Conservation (phyloP, 2,797 vertebrate genomes). For the Melanotaenia pygmaea region DNA sequence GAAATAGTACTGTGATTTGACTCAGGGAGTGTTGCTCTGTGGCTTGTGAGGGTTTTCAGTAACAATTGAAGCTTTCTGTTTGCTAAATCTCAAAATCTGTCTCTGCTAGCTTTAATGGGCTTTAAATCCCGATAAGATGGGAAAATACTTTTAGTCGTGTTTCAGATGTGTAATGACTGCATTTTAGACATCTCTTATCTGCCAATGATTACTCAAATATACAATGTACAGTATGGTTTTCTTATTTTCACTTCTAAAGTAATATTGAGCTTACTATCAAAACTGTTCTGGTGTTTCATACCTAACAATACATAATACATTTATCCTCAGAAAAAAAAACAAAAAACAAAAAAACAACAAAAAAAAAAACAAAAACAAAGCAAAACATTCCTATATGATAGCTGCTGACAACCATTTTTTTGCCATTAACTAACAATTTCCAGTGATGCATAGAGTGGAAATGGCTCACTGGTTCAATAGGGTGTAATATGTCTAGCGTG, state of each 20-base stretch:
- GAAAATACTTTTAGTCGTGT: conserved; percentile 50
- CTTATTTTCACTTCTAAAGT: conserved; percentile 1
- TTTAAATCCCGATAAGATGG: conserved; percentile 67
- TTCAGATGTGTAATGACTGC: conserved; percentile 68
- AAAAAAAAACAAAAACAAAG: neutral
- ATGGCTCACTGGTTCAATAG: conserved; percentile 47
- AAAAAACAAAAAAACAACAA: neutral
- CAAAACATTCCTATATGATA: conserved; percentile 44
- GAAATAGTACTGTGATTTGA: conserved; percentile 59
- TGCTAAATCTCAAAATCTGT: conserved; percentile 83
- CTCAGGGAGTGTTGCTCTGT: conserved; percentile 61
- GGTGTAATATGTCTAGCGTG: conserved; percentile 59
- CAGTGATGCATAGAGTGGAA: conserved; percentile 68
- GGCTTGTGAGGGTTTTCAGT: conserved; percentile 76
- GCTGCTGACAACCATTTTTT: conserved; percentile 64
- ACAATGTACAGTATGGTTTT: neutral
- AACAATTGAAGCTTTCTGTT: conserved; percentile 84
- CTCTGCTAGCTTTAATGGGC: conserved; percentile 87
- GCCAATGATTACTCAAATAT: conserved; percentile 4
- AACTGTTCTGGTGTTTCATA: neutral
- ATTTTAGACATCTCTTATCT: conserved; percentile 38
- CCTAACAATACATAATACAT: conserved; percentile 16
- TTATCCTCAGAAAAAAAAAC: neutral
- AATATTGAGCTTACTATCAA: conserved; percentile 18
- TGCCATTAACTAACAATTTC: conserved; percentile 42